These are phyloP conservation scores for Lycodopsis pacificus DNA, from an alignment of 2,797 vertebrate species.

Conservation along the genomic window DNA sequence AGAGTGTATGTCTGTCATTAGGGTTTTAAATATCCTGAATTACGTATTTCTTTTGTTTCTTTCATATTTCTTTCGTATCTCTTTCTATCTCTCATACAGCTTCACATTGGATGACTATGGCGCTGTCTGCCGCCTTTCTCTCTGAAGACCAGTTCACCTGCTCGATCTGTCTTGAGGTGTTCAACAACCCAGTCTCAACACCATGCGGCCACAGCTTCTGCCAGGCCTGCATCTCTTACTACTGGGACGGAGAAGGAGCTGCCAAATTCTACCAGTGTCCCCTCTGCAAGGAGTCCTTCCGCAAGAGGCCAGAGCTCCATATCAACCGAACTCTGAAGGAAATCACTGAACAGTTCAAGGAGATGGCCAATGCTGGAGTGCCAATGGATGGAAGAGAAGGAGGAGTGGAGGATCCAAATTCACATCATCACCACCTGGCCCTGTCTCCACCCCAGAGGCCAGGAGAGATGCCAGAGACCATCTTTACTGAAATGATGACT, in stretches of 20 bases:
- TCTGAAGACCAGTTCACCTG: constrained; percentile 86
- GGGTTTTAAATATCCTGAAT: neutral
- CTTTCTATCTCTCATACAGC: constrained; percentile 8
- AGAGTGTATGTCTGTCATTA: neutral
- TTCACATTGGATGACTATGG: constrained; percentile 44
- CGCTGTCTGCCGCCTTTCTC: constrained; percentile 67
- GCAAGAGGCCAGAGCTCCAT: constrained; percentile 76
- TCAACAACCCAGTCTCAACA: constrained; percentile 82
- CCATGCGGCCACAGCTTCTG: constrained; percentile 92
- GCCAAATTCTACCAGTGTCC: constrained; percentile 78
- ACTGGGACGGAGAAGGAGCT: constrained; percentile 69
- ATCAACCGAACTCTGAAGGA: constrained; percentile 85
- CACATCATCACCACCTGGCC: neutral
- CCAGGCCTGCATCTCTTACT: constrained; percentile 81
- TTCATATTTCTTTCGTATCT: neutral
- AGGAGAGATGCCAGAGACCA: constrained; percentile 59
- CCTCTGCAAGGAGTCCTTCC: constrained; percentile 82
- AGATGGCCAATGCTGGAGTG: constrained; percentile 42
- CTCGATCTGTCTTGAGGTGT: constrained; percentile 84
- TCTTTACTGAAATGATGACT: constrained; percentile 79
- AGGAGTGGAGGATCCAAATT: constrained; percentile 2
- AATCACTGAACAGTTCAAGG: constrained; percentile 85
- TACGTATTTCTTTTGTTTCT: too few relatives aligned
- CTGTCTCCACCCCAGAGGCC: neutral
- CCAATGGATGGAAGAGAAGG: neutral